A percentile compares a stretch with the other conserved stretches of the same genome.
These are phyloP conservation scores for Neogobius melanostomus DNA, from an alignment of 2,113 vertebrate genomes.

Conservation along the genomic window DNA sequence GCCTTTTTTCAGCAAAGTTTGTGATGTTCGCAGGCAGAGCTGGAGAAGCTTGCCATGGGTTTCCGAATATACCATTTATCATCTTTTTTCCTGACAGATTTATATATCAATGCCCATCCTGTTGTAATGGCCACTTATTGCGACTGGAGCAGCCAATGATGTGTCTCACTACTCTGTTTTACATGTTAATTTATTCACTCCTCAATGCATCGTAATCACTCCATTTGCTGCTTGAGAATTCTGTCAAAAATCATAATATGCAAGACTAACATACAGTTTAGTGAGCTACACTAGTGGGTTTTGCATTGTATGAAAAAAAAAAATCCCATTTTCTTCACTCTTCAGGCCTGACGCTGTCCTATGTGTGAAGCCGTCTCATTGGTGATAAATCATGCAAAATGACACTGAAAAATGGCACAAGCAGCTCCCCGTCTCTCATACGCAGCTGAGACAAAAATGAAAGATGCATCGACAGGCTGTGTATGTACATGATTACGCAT, in stretches of 20 bases:
- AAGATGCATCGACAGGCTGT: slow-evolving; percentile 29
- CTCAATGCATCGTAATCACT: neutral
- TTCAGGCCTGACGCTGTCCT: slow-evolving; percentile 28
- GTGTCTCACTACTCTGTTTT: no score
- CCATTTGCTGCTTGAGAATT: neutral
- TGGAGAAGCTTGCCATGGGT: no score
- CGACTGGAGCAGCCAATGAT: no score
- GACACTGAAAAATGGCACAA: slow-evolving; percentile 26
- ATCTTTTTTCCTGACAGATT: no score
- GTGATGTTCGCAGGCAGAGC: no score
- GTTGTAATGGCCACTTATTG: no score
- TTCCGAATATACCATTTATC: no score
- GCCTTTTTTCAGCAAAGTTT: no score
- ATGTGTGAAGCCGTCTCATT: slow-evolving; percentile 20
- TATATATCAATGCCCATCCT: no score
- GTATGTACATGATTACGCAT: slow-evolving; percentile 54
- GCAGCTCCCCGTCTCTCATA: slow-evolving; percentile 17
- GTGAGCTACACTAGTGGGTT: neutral
- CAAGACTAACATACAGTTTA: neutral
- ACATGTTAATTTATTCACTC: no score
- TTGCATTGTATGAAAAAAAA: slow-evolving; percentile 9
- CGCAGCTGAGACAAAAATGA: slow-evolving; percentile 22
- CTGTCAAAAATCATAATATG: neutral
- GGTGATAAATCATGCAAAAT: slow-evolving; percentile 54
- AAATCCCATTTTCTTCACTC: slow-evolving; percentile 7